Percentiles rank a stretch among this genome's conserved stretches.
Evolutionary conservation across 2,113 vertebrate genomes (phyloP).

Genomic region (Scomber japonicus): DNA sequence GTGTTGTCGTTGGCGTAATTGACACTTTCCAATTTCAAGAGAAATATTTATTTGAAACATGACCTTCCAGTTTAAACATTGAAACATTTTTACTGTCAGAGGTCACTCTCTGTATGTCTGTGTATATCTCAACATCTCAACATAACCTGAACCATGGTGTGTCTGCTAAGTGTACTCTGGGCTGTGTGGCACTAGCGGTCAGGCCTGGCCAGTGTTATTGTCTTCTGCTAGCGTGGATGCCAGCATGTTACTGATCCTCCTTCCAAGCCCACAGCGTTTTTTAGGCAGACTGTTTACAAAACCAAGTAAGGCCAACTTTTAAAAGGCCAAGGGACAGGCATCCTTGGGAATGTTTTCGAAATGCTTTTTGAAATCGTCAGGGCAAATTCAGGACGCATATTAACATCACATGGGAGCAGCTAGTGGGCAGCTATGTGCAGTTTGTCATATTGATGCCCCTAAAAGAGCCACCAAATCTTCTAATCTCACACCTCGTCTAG

Average conservation of each 20-base stretch:
- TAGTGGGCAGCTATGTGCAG: neutral
- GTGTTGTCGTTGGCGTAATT: neutral
- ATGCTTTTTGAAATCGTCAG: constrained; percentile 15
- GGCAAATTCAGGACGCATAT: neutral
- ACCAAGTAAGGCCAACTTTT: constrained; percentile 45
- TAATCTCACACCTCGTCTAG: neutral
- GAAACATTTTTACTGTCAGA: neutral
- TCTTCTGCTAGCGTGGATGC: constrained; percentile 30
- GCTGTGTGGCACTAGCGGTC: constrained; percentile 25
- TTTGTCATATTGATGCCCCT: constrained; percentile 20
- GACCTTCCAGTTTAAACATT: neutral
- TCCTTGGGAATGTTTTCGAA: constrained; percentile 59
- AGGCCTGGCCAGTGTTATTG: constrained; percentile 48
- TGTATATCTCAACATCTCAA: neutral
- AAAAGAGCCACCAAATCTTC: neutral
- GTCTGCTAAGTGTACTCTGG: constrained; percentile 26
- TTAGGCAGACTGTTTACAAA: constrained; percentile 48
- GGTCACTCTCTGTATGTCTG: neutral
- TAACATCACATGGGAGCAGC: constrained; percentile 10
- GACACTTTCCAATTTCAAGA: neutral
- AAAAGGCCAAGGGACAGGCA: constrained; percentile 22
- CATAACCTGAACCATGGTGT: neutral
- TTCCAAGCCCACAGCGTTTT: constrained; percentile 8
- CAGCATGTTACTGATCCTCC: constrained; percentile 27
- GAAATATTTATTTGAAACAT: neutral